These are phyloP conservation scores for Salvelinus alpinus DNA, from an alignment of 2,113 vertebrate species.

Conservation along the genomic window DNA sequence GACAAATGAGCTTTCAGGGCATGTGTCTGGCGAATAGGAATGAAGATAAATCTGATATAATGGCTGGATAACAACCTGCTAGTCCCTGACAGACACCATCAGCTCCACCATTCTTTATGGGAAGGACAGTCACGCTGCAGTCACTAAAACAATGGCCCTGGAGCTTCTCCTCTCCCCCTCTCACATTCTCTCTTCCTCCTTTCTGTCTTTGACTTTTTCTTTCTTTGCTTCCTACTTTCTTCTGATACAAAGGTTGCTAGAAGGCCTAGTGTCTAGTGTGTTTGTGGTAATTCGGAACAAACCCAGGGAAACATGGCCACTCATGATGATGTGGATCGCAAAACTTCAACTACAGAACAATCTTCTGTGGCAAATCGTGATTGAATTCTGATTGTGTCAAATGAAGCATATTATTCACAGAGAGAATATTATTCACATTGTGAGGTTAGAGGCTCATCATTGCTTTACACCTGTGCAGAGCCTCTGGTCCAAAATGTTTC, in stretches of 20 bases:
- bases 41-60: constrained; percentile 77
- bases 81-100: constrained; percentile 71
- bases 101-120: constrained; percentile 74
- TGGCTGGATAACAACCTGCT: constrained; percentile 71
- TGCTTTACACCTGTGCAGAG: too few species aligned
- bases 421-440: too few species aligned
- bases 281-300: background rate
- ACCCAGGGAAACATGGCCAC: too few species aligned
- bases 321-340: too few species aligned
- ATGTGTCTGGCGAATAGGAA: constrained; percentile 66
- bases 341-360: constrained; percentile 1
- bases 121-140: constrained; percentile 51
- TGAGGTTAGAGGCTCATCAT: too few species aligned
- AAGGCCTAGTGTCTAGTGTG: background rate
- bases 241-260: background rate
- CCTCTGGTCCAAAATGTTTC: constrained; percentile 22
- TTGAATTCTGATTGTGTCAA: too few species aligned
- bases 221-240: background rate
- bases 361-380: constrained; percentile 21
- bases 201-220: background rate
- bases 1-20: constrained; percentile 78
- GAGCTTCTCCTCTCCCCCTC: constrained; percentile 43
- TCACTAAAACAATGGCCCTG: constrained; percentile 54
- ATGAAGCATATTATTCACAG: too few species aligned
- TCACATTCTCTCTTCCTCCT: constrained; percentile 21